Evolutionary conservation across 2,888 invertebrate species (phyloP).

Genomic region (Apodemia duryi): DNA sequence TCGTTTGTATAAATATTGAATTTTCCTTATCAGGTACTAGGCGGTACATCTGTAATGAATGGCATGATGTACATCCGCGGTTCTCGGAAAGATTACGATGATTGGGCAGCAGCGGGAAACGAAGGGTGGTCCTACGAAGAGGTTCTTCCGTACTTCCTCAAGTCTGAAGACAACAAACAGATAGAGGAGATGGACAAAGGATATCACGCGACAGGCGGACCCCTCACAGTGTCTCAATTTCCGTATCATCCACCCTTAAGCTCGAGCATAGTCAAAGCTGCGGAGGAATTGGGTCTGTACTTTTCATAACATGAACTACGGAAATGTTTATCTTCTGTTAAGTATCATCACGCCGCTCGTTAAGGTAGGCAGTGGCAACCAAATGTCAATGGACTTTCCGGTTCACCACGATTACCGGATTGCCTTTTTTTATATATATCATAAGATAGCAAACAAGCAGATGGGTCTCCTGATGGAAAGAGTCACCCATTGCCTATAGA

Average conservation of each 20-base stretch:
- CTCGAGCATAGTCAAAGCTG: conserved; percentile 87
- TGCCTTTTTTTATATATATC: too few relatives aligned
- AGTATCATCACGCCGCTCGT: too few relatives aligned
- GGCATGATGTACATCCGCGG: conserved; percentile 98
- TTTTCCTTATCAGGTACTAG: conserved; percentile 81
- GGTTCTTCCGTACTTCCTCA: conserved; percentile 93
- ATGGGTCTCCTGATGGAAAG: too few relatives aligned
- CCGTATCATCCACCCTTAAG: conserved; percentile 92
- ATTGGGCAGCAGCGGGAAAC: conserved; percentile 92
- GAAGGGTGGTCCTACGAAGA: conserved; percentile 94
- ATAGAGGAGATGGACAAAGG: conserved; percentile 85
- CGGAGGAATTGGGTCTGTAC: conserved; percentile 83
- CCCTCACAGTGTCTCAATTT: conserved; percentile 88
- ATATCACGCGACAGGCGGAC: conserved; percentile 88
- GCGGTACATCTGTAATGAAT: conserved; percentile 95
- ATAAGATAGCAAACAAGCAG: too few relatives aligned
- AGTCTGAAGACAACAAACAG: conserved; percentile 89
- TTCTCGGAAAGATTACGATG: conserved; percentile 90
- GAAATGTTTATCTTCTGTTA: too few relatives aligned
- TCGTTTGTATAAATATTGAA: too few relatives aligned
- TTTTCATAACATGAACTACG: not conserved
- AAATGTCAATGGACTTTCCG: too few relatives aligned
- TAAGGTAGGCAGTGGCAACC: too few relatives aligned
- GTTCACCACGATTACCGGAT: too few relatives aligned
- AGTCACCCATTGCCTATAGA: too few relatives aligned